Evolutionary conservation across 2,797 vertebrate genomes (phyloP).

Genomic region (Pipistrellus nathusii): DNA sequence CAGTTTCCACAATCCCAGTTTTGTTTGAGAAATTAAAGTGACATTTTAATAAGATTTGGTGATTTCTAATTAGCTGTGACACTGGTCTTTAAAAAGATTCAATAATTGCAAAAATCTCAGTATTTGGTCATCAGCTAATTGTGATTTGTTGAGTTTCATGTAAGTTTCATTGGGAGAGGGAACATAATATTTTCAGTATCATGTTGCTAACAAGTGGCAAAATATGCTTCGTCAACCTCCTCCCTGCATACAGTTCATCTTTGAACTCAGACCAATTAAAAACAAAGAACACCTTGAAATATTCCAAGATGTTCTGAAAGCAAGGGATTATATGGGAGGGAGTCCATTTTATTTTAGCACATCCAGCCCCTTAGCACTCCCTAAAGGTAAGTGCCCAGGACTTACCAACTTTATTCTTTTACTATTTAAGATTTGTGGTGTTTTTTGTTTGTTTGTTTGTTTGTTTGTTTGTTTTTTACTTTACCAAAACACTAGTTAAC

Average conservation of each 20-base stretch:
- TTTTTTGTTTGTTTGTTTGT: background rate
- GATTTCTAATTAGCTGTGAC: background rate
- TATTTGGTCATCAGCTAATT: background rate
- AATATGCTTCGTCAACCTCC: conserved; percentile 53
- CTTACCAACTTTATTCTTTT: background rate
- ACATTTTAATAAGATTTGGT: background rate
- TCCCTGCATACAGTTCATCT: conserved; percentile 52
- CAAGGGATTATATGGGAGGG: background rate
- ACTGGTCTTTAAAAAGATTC: conserved; percentile 22
- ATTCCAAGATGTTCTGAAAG: conserved; percentile 46
- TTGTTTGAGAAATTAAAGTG: background rate
- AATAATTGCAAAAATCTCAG: conserved; percentile 5
- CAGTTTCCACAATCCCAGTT: background rate
- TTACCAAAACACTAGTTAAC: background rate
- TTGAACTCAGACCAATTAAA: conserved; percentile 60
- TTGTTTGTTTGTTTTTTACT: background rate
- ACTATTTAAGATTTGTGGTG: background rate
- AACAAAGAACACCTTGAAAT: conserved; percentile 54
- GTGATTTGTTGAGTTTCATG: background rate
- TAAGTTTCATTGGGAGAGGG: conserved; percentile 8
- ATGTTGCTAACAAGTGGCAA: conserved; percentile 54
- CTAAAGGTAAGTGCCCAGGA: conserved; percentile 31
- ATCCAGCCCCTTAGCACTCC: background rate
- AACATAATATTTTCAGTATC: conserved; percentile 32
- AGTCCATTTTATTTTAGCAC: conserved; percentile 49